Percentiles rank a stretch among this genome's conserved stretches.
Evolutionary conservation across 1,140 invertebrate species (phyloP).

Genomic region (Proales similis): DNA sequence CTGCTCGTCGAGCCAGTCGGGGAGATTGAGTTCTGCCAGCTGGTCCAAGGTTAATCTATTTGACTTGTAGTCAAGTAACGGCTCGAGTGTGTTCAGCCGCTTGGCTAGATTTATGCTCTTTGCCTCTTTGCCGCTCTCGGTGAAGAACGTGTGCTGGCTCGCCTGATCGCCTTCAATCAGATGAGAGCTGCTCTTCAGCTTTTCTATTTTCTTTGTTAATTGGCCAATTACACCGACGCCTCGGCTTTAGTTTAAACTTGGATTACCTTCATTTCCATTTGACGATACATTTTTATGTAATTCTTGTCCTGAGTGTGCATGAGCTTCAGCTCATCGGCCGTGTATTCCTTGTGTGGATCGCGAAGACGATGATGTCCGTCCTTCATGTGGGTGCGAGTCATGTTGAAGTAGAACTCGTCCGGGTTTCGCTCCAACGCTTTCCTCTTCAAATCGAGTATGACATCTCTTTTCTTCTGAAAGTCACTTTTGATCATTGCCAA

Average conservation of each 20-base stretch:
- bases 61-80: slow-evolving; percentile 61
- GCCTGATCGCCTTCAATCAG: slow-evolving; percentile 65
- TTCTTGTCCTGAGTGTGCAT: slow-evolving; percentile 84
- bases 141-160: slow-evolving; percentile 75
- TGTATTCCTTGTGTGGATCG: slow-evolving; percentile 61
- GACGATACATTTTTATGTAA: slow-evolving; percentile 76
- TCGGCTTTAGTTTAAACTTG: background rate
- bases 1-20: slow-evolving; percentile 38
- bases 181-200: slow-evolving; percentile 72
- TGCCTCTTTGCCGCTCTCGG: slow-evolving; percentile 63
- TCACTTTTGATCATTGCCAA: too few relatives aligned
- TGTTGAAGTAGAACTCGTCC: slow-evolving; percentile 97
- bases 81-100: slow-evolving; percentile 66
- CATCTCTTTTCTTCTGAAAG: slow-evolving; percentile 71
- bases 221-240: background rate
- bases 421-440: slow-evolving; percentile 84
- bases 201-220: slow-evolving; percentile 65
- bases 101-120: slow-evolving; percentile 66
- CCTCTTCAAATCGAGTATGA: slow-evolving; percentile 71
- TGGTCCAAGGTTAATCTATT: slow-evolving; percentile 63
- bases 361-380: slow-evolving; percentile 61
- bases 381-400: slow-evolving; percentile 80
- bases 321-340: slow-evolving; percentile 70
- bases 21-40: slow-evolving; percentile 53
- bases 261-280: slow-evolving; percentile 66